Evolutionary conservation across 2,113 vertebrate species (phyloP).

Genomic region (Uropsilus gracilis): DNA sequence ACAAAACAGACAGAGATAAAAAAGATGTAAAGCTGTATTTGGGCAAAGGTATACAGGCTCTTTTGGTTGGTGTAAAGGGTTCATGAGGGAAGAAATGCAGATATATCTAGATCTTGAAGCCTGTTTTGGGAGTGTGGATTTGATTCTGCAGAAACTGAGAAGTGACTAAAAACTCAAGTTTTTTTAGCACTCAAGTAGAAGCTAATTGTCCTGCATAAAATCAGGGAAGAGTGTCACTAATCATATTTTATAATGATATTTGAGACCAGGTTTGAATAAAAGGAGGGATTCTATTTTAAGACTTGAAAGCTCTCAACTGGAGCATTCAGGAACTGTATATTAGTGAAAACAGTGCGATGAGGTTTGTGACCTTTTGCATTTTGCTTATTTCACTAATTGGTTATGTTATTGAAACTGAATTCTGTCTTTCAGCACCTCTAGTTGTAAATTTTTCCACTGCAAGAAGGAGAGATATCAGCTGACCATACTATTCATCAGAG

Average conservation of each 20-base stretch:
- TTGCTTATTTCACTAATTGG: neutral
- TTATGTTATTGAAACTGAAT: conserved; percentile 43
- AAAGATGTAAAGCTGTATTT: neutral
- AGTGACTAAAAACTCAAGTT: neutral
- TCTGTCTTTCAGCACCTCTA: conserved; percentile 40
- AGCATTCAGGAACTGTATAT: neutral
- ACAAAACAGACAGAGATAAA: neutral
- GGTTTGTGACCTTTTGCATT: neutral
- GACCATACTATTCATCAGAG: conserved; percentile 69
- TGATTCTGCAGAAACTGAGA: neutral
- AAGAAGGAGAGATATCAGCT: conserved; percentile 72
- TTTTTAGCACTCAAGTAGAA: neutral
- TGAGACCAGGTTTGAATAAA: neutral
- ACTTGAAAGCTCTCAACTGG: neutral
- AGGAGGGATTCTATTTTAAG: neutral
- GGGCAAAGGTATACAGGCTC: neutral
- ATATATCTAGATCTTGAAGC: neutral
- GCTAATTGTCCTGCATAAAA: neutral
- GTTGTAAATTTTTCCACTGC: conserved; percentile 75
- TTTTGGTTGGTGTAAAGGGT: neutral
- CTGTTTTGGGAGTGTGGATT: neutral
- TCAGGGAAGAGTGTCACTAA: neutral
- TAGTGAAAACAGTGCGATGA: neutral
- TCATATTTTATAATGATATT: neutral
- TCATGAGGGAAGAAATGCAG: neutral